Conservation (phyloP, 2,888 invertebrate species). For the Caenorhabditis japonica region DNA sequence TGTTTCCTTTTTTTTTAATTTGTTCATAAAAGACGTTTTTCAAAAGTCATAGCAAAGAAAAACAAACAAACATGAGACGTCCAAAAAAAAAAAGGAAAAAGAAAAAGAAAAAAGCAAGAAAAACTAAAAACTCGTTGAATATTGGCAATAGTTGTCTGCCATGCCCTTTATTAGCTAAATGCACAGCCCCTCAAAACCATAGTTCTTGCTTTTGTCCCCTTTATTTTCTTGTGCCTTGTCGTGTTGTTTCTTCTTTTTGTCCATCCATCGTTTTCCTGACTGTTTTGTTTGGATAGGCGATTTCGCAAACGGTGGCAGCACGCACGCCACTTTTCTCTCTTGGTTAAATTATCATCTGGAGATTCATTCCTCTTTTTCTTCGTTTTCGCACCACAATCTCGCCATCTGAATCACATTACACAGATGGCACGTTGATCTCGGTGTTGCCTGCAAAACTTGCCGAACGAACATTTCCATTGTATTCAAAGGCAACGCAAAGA, state of each 20-base stretch:
- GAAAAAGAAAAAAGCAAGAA: slow-evolving; percentile 18
- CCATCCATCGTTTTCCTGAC: slow-evolving; percentile 15
- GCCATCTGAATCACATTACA: slow-evolving; percentile 55
- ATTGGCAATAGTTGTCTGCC: slow-evolving; percentile 34
- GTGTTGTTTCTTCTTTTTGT: no score
- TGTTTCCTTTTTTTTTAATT: no score
- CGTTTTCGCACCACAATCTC: slow-evolving; percentile 30
- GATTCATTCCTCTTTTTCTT: no score
- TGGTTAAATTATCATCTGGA: slow-evolving; percentile 27
- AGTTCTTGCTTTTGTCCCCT: slow-evolving; percentile 2
- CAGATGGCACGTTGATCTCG: slow-evolving; percentile 5
- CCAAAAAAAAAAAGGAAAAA: slow-evolving; percentile 1
- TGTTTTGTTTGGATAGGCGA: slow-evolving; percentile 38
- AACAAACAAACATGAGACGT: no score
- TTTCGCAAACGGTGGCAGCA: slow-evolving; percentile 23
- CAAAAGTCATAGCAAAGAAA: no score
- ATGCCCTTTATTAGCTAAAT: slow-evolving; percentile 31
- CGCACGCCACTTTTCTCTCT: slow-evolving; percentile 15
- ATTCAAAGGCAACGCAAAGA: not conserved
- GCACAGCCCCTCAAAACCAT: slow-evolving; percentile 34
- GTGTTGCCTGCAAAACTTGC: slow-evolving; percentile 8
- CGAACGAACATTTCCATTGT: slow-evolving; percentile 11
- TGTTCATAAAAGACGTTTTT: no score
- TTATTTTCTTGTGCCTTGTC: slow-evolving; percentile 6
- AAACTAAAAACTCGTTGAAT: slow-evolving; percentile 6